Base-by-base conservation (phyloP, 2,113 vertebrate species). In the Mixornis gularis region DNA sequence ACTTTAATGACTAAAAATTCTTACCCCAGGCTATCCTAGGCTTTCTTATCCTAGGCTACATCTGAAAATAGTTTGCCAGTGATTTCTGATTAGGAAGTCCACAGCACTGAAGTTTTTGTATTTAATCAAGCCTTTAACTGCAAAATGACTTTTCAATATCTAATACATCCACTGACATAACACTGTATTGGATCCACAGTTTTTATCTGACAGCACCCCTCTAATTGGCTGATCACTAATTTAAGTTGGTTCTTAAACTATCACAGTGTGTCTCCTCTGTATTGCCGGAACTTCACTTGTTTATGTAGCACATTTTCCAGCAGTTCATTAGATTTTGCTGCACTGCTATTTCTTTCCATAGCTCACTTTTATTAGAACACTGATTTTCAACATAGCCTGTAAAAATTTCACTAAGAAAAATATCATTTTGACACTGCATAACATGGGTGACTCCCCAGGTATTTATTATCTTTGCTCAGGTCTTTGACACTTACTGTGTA, bases 381-480 rank as follows among this genome's bases (percentile, higher is more conserved):
- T 21, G 1, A 3, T 77, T 81, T 95, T 71, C 56, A 76, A 46
- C 18, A 44, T 6, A 83, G 7, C 32, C 11, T 74, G 44, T 36
- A 64, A 86, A 53, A 87, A 84, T 2, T 74, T 85, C 29, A 19
- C 10, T 26, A 77, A 68, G 13, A 43, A 26, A 87, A 53, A 79
- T 78, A 63, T 34, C 3, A 65, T 68, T 34, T 80, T 87, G 52
- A 74, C 38, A 48, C 40, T 46, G 56, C 55, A 85, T 77, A 64
- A 86, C 73, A 30, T 49, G 44, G 29, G 32, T 88, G 15, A 38
- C 49, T 76, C 3, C 34, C 32, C 38, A 51, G 44, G 40, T 89
- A 83, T 55, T 68, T 92, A 48, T 87, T 82, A 21, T 40, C 49
- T 90, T 84, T 68, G 46, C 81, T 69, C 27, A 62, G 17, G 40